Percentiles rank a stretch among this genome's conserved stretches.
Evolutionary conservation across 2,113 vertebrate species (phyloP).

Genomic region (Halichoeres trimaculatus): DNA sequence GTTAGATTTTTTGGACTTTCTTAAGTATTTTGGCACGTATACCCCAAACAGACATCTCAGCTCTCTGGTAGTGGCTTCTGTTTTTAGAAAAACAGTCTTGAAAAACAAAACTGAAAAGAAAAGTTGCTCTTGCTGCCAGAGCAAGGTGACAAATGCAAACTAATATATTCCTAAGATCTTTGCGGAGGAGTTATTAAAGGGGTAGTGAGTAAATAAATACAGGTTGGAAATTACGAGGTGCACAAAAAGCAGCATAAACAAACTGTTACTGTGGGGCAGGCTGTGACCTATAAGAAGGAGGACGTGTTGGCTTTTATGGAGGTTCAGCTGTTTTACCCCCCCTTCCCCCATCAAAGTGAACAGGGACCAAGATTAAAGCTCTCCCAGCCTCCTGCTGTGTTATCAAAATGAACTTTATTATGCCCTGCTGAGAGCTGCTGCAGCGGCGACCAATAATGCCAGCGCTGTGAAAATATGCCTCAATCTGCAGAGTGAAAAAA

Average conservation of each 20-base stretch:
- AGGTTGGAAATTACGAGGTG: background rate
- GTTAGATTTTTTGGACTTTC: no score
- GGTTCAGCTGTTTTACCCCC: constrained; percentile 38
- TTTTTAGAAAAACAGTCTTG: no score
- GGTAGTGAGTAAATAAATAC: background rate
- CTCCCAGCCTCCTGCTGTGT: constrained; percentile 58
- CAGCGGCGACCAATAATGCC: constrained; percentile 59
- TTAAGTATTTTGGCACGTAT: no score
- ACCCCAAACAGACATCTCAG: no score
- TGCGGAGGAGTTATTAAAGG: no score
- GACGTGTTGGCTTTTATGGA: constrained; percentile 26
- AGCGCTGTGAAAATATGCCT: constrained; percentile 60
- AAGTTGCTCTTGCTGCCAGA: no score
- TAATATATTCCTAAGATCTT: no score
- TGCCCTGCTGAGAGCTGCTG: constrained; percentile 62
- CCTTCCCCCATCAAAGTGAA: constrained; percentile 39
- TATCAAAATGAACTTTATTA: constrained; percentile 77
- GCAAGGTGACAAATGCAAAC: no score
- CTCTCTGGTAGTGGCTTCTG: no score
- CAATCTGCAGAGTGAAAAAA: constrained; percentile 35
- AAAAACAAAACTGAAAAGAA: no score
- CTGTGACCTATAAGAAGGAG: background rate
- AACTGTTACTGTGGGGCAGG: background rate
- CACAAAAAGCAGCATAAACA: background rate
- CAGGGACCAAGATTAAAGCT: constrained; percentile 68